Conservation (phyloP, 2,113 vertebrate genomes). For the Zeus faber region DNA sequence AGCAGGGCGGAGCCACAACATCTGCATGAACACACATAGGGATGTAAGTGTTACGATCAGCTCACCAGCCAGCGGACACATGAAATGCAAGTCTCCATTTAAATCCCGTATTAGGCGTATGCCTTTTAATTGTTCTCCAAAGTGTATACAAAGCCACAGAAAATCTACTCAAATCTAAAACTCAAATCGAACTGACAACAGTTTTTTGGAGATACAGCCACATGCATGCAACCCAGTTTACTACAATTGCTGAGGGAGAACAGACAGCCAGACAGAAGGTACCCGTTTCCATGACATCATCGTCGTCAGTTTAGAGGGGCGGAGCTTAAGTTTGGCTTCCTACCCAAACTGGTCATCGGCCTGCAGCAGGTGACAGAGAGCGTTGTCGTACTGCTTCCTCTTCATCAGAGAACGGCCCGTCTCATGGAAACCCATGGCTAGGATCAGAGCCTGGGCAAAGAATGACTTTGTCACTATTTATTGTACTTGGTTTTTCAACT, state of each 20-base stretch:
- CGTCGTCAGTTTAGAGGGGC: too few relatives aligned
- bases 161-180: too few relatives aligned
- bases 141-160: too few relatives aligned
- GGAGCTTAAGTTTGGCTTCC: constrained; percentile 1
- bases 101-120: too few relatives aligned
- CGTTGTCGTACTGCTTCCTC: constrained; percentile 84
- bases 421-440: constrained; percentile 96
- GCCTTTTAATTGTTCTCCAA: too few relatives aligned
- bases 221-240: too few relatives aligned
- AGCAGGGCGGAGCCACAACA: constrained; percentile 82
- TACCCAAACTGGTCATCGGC: constrained; percentile 93
- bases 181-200: too few relatives aligned
- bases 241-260: too few relatives aligned
- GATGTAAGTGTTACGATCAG: neutral
- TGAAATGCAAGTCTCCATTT: too few relatives aligned
- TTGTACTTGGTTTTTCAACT: neutral
- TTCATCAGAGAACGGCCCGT: constrained; percentile 94
- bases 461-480: constrained; percentile 7
- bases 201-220: neutral
- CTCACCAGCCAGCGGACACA: neutral
- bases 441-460: constrained; percentile 83
- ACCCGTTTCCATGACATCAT: too few relatives aligned
- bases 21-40: constrained; percentile 57
- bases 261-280: too few relatives aligned
- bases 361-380: constrained; percentile 85